phyloP scores from a whole-genome alignment of 1,140 invertebrate genomes.

The Penaeus indicus region DNA sequence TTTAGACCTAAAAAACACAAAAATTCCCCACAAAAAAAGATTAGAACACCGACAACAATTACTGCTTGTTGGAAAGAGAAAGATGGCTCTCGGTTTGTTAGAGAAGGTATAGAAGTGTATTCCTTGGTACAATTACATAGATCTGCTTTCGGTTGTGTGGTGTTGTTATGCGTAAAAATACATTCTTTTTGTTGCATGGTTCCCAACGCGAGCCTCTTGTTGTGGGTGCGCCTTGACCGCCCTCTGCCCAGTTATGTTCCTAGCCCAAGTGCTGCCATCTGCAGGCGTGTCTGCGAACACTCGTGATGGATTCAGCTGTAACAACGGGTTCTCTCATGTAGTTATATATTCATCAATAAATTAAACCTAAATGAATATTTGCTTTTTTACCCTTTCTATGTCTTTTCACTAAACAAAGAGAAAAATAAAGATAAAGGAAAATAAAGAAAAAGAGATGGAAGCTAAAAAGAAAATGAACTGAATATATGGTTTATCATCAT shows the following conservation, averaged over 20 bases:
- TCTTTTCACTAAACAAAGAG: too few species aligned
- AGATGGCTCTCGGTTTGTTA: neutral
- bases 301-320: neutral
- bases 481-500: too few species aligned
- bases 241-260: constrained; percentile 59
- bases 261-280: constrained; percentile 37
- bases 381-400: neutral
- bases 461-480: too few species aligned
- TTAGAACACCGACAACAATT: neutral
- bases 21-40: neutral
- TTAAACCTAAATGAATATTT: neutral
- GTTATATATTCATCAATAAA: constrained; percentile 19
- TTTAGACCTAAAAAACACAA: too few species aligned
- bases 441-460: too few species aligned
- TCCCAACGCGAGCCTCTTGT: constrained; percentile 27
- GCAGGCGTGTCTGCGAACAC: neutral
- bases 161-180: constrained; percentile 22
- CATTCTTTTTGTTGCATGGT: constrained; percentile 50
- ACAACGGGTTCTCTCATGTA: neutral
- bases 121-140: constrained; percentile 39
- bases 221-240: constrained; percentile 28
- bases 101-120: too few species aligned
- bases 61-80: constrained; percentile 4
- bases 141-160: constrained; percentile 34
- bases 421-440: too few species aligned